Evolutionary conservation across 2,797 vertebrate species (phyloP).

Genomic region (Chelonia mydas): DNA sequence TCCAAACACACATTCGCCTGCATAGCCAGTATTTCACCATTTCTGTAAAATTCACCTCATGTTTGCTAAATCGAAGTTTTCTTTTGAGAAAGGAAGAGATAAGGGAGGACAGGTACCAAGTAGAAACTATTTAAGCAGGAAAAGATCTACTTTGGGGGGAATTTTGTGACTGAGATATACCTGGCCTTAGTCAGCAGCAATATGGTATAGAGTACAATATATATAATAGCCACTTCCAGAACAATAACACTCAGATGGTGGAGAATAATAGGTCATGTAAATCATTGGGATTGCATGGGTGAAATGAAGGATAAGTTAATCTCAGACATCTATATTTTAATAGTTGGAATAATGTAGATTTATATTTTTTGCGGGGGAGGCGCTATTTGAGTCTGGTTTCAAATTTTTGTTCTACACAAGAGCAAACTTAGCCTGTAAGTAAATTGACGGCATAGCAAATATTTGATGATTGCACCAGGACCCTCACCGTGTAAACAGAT

Average conservation of each 20-base stretch:
- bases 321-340: background rate
- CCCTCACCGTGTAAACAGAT: background rate
- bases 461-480: background rate
- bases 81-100: background rate
- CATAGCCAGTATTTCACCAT: rapidly evolving
- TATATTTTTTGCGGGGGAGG: background rate
- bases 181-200: background rate
- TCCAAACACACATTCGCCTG: background rate
- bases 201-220: background rate
- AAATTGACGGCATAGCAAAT: background rate
- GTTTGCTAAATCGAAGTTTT: background rate
- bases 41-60: rapidly evolving
- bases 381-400: background rate
- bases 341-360: background rate
- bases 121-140: background rate
- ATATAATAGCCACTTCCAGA: background rate
- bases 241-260: background rate
- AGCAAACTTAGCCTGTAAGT: background rate
- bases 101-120: background rate
- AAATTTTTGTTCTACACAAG: background rate
- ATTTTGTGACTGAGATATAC: background rate
- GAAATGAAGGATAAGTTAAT: background rate
- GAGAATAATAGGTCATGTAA: background rate
- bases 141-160: background rate
- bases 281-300: rapidly evolving